Conservation (phyloP, 2,888 invertebrate species). For the Pyrocoelia pectoralis region DNA sequence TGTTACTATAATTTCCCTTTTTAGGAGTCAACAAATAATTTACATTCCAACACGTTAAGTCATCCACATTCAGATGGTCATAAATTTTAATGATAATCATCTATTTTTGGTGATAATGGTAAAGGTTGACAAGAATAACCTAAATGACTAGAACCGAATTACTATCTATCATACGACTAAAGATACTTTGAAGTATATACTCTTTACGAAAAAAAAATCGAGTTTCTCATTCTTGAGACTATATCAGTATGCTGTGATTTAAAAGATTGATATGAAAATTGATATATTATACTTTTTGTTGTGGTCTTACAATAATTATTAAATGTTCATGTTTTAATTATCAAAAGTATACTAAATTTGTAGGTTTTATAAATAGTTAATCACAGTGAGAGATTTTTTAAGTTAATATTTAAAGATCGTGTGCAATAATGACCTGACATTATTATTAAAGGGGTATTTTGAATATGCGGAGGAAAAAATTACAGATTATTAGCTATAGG, state of each 20-base stretch:
- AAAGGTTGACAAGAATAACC: background rate
- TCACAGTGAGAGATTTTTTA: background rate
- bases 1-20: constrained; percentile 8
- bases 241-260: background rate
- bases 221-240: background rate
- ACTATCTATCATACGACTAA: too few relatives aligned
- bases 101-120: constrained; percentile 2
- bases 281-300: background rate
- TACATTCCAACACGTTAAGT: constrained; percentile 28
- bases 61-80: constrained; percentile 32
- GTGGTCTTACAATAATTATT: background rate
- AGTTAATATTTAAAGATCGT: background rate
- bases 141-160: too few relatives aligned
- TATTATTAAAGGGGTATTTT: too few relatives aligned
- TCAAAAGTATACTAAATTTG: background rate
- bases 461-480: too few relatives aligned
- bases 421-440: background rate
- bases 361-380: background rate
- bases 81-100: constrained; percentile 20
- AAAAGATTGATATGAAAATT: background rate
- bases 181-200: too few relatives aligned
- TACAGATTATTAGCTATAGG: too few relatives aligned
- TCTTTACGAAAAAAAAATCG: too few relatives aligned
- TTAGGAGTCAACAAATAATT: constrained; percentile 37
- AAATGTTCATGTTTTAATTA: background rate